Conservation (phyloP, 2,113 vertebrate species). For the Ptychochromis oligacanthus region DNA sequence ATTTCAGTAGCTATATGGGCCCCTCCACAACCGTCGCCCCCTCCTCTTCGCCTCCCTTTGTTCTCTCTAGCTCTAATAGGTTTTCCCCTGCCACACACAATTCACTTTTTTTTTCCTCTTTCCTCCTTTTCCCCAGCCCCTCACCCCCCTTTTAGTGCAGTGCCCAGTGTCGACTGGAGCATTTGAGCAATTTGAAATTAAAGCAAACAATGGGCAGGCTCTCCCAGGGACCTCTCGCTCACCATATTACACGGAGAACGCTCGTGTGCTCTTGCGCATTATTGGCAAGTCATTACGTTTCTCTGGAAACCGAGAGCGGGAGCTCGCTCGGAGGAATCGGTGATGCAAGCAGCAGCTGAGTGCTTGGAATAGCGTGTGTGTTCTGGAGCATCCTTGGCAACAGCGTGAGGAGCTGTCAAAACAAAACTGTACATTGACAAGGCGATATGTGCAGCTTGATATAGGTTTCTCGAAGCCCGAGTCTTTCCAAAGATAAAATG, state of each 20-base stretch:
- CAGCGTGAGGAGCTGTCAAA: slow-evolving; percentile 68
- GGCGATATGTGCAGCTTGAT: slow-evolving; percentile 38
- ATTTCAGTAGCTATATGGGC: slow-evolving; percentile 69
- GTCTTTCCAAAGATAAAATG: slow-evolving; percentile 20
- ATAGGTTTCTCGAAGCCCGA: slow-evolving; percentile 21
- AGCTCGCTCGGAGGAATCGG: slow-evolving; percentile 72
- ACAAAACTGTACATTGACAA: slow-evolving; percentile 64
- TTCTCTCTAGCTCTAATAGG: slow-evolving; percentile 79
- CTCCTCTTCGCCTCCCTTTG: slow-evolving; percentile 76
- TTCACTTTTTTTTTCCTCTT: slow-evolving; percentile 74
- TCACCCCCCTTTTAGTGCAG: slow-evolving; percentile 74
- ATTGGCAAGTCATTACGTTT: slow-evolving; percentile 84
- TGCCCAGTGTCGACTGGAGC: slow-evolving; percentile 79
- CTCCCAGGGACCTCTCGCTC: slow-evolving; percentile 80
- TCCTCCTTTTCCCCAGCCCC: slow-evolving; percentile 52
- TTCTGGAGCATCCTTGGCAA: slow-evolving; percentile 71
- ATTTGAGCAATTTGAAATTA: slow-evolving; percentile 84
- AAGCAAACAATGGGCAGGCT: slow-evolving; percentile 81
- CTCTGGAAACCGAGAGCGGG: slow-evolving; percentile 79
- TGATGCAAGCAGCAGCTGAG: slow-evolving; percentile 81
- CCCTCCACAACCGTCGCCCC: slow-evolving; percentile 66
- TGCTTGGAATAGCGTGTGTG: slow-evolving; percentile 70
- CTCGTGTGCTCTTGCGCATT: slow-evolving; percentile 81
- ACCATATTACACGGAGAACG: slow-evolving; percentile 80
- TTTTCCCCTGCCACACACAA: slow-evolving; percentile 80